A percentile compares a stretch with the other conserved stretches of the same genome.
phyloP scores from a whole-genome alignment of 2,797 vertebrate species.

The Pyrocephalus nanus region DNA sequence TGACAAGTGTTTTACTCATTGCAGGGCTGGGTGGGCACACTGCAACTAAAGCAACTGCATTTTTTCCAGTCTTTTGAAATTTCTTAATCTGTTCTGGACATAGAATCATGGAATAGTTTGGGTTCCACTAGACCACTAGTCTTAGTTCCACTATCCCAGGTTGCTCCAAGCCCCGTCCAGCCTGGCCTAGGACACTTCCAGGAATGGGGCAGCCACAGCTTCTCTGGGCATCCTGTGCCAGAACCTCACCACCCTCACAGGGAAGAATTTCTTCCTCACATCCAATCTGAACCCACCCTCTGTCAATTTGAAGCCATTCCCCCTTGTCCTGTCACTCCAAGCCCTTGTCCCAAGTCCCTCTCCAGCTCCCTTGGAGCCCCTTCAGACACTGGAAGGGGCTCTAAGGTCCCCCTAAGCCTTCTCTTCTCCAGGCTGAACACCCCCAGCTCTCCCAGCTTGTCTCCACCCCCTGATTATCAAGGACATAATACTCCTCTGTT shows the following conservation, averaged over 20 bases:
- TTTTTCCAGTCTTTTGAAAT: not conserved
- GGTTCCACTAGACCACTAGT: too few relatives aligned
- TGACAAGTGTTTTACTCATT: not conserved
- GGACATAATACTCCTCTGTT: not conserved
- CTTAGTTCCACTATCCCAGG: not conserved
- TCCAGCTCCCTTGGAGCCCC: not conserved
- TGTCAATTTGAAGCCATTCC: not conserved
- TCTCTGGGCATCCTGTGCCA: not conserved
- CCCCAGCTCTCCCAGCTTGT: not conserved
- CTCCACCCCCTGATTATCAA: not conserved
- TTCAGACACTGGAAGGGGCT: not conserved
- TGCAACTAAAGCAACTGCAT: not conserved
- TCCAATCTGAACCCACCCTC: not conserved
- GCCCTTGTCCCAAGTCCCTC: not conserved
- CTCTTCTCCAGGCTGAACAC: not conserved
- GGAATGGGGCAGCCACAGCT: not conserved
- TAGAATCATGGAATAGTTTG: rapidly evolving
- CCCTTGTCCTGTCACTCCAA: not conserved
- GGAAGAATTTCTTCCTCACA: not conserved
- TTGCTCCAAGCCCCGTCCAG: rapidly evolving
- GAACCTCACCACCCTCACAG: not conserved
- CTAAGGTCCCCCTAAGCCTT: not conserved
- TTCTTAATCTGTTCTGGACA: not conserved
- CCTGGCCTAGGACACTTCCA: not conserved
- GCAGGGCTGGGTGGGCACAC: not conserved